phyloP scores from a whole-genome alignment of 2,888 invertebrate species.

The Nymphalis polychloros region DNA sequence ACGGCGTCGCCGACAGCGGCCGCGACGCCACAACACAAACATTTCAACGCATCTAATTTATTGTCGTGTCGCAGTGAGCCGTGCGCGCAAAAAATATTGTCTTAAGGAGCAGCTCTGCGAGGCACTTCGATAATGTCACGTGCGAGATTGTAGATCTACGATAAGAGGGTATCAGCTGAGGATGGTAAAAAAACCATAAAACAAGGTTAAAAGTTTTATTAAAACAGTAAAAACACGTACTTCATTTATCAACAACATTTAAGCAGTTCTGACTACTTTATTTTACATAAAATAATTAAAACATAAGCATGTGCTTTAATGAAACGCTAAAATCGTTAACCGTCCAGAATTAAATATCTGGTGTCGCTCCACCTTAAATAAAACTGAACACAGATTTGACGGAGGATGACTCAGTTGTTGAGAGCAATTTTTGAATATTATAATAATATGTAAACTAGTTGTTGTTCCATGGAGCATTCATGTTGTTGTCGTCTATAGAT shows the following conservation, averaged over 20 bases:
- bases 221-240: neutral
- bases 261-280: neutral
- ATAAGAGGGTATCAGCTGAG: slow-evolving; percentile 15
- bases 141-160: slow-evolving; percentile 21
- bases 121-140: slow-evolving; percentile 25
- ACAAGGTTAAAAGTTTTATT: neutral
- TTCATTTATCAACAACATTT: neutral
- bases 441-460: slow-evolving; percentile 79
- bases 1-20: slow-evolving; percentile 65
- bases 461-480: slow-evolving; percentile 55
- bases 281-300: neutral
- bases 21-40: slow-evolving; percentile 74
- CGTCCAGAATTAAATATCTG: neutral
- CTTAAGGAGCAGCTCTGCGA: slow-evolving; percentile 59
- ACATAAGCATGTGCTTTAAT: neutral
- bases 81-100: slow-evolving; percentile 71
- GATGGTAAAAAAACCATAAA: slow-evolving; percentile 2
- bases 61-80: slow-evolving; percentile 65
- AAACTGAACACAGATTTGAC: slow-evolving; percentile 65
- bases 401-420: slow-evolving; percentile 76
- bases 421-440: slow-evolving; percentile 76
- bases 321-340: neutral
- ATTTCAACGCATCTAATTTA: slow-evolving; percentile 80
- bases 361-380: slow-evolving; percentile 55
- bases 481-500: slow-evolving; percentile 53